Percentiles rank a stretch among this genome's conserved stretches.
These are phyloP conservation scores for Tursiops truncatus DNA, from an alignment of 2,113 vertebrate genomes.

Conservation along the genomic window DNA sequence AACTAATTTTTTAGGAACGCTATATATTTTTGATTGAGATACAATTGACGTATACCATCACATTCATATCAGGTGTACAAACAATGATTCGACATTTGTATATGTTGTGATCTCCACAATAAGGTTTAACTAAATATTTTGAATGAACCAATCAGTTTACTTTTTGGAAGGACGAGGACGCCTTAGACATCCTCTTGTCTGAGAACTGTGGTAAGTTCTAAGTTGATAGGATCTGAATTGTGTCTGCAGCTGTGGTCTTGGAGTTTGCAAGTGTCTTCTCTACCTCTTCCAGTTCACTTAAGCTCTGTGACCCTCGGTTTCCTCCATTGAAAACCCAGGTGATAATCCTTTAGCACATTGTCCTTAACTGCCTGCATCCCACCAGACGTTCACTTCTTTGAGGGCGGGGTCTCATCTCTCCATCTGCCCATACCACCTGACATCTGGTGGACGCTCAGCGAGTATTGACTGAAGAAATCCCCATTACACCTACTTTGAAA, in stretches of 20 bases:
- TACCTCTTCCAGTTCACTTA: neutral
- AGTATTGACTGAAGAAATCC: neutral
- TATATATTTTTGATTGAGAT: neutral
- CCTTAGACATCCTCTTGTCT: neutral
- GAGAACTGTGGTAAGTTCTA: neutral
- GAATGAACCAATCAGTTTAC: neutral
- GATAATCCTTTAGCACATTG: neutral
- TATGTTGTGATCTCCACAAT: neutral
- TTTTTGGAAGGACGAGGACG: neutral
- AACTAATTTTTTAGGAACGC: neutral
- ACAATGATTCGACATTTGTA: neutral
- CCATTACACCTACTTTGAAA: neutral
- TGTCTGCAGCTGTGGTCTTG: fast-evolving
- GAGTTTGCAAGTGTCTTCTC: neutral
- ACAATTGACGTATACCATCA: neutral
- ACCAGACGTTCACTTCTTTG: neutral
- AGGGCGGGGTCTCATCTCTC: neutral
- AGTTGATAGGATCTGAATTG: neutral
- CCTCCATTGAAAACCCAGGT: neutral
- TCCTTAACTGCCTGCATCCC: neutral
- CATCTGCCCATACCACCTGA: neutral
- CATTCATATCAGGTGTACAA: neutral
- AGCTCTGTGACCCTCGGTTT: neutral
- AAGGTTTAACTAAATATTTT: neutral
- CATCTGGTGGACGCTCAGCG: neutral